These are phyloP conservation scores for Callopanchax toddi DNA, from an alignment of 2,113 vertebrate genomes.

Conservation along the genomic window DNA sequence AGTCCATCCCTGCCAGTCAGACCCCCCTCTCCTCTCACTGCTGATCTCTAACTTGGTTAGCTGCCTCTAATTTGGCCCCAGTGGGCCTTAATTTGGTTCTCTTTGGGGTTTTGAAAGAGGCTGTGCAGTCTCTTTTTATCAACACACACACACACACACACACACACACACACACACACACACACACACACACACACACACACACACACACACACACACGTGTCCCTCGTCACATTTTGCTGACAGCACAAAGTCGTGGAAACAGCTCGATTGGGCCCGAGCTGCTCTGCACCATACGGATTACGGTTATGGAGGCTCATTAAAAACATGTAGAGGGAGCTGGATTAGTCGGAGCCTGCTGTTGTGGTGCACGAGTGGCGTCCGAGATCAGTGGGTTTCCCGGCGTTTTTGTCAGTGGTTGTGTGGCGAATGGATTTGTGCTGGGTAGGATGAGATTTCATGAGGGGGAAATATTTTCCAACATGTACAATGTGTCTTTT, in stretches of 20 bases:
- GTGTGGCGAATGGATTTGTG: constrained; percentile 29
- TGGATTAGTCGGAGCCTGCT: constrained; percentile 65
- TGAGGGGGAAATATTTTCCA: too few relatives aligned
- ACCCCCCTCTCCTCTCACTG: constrained; percentile 33
- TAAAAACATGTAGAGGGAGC: constrained; percentile 72
- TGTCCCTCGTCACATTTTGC: constrained; percentile 57
- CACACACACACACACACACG: neutral
- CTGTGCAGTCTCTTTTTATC: constrained; percentile 38
- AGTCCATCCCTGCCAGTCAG: constrained; percentile 57
- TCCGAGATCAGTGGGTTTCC: constrained; percentile 48
- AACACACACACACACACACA: constrained; percentile 37
- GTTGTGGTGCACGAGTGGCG: constrained; percentile 46
- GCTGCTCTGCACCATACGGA: constrained; percentile 59
- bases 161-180: constrained; percentile 26
- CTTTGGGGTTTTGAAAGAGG: constrained; percentile 47
- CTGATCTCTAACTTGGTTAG: constrained; percentile 69
- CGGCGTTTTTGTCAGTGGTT: constrained; percentile 34
- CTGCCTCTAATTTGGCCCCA: constrained; percentile 68
- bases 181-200: constrained; percentile 5
- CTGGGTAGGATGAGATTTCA: constrained; percentile 23
- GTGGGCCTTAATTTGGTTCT: constrained; percentile 63
- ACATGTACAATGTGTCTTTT: too few relatives aligned
- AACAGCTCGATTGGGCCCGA: constrained; percentile 43
- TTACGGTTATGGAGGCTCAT: constrained; percentile 66
- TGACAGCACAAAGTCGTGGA: constrained; percentile 67